These are phyloP conservation scores for Hartigia nigra DNA, from an alignment of 2,888 invertebrate genomes.

Conservation along the genomic window DNA sequence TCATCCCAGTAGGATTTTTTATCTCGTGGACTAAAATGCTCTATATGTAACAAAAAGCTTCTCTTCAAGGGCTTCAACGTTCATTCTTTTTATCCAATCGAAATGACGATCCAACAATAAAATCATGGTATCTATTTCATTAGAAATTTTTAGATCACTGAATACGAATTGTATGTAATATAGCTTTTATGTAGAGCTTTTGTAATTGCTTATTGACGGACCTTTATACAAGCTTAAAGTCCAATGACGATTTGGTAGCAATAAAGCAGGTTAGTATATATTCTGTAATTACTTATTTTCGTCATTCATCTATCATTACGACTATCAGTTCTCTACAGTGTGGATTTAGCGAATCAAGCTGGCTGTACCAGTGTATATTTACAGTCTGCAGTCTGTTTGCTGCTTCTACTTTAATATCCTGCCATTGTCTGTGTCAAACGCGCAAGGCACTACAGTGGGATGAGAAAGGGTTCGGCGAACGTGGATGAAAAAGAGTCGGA, in stretches of 20 bases:
- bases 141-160: not conserved
- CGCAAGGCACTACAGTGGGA: conserved; percentile 31
- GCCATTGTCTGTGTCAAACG: conserved; percentile 56
- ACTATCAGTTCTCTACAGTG: conserved; percentile 13
- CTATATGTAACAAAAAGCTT: not conserved
- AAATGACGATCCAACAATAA: not conserved
- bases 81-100: not conserved
- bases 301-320: not conserved
- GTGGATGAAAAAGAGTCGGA: not conserved
- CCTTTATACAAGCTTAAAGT: not conserved
- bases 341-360: conserved; percentile 32
- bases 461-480: not conserved
- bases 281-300: not conserved
- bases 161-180: not conserved
- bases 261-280: not conserved
- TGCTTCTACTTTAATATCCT: conserved; percentile 60
- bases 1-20: not conserved
- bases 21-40: not conserved
- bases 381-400: conserved; percentile 55
- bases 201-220: not conserved
- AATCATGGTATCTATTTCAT: not conserved
- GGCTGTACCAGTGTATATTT: conserved; percentile 52
- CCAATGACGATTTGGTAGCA: no score
- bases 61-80: not conserved
- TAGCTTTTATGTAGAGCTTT: not conserved